Conservation (phyloP, 2,113 vertebrate species). For the Paracanthobrama guichenoti region DNA sequence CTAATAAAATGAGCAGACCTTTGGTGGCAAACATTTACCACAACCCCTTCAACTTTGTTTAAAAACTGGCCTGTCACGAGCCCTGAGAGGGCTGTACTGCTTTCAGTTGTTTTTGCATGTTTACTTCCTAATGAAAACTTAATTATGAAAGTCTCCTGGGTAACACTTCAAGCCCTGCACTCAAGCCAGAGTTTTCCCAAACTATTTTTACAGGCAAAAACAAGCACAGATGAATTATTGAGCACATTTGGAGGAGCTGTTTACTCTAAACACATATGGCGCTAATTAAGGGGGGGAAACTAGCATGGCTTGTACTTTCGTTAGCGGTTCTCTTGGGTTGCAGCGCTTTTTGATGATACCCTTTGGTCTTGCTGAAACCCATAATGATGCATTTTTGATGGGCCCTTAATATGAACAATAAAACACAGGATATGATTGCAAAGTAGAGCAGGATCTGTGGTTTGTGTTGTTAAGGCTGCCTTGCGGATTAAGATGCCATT, state of each 20-base stretch:
- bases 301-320: slow-evolving; percentile 49
- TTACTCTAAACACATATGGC: slow-evolving; percentile 66
- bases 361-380: slow-evolving; percentile 60
- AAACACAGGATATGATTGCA: slow-evolving; percentile 32
- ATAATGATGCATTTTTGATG: slow-evolving; percentile 57
- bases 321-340: slow-evolving; percentile 53
- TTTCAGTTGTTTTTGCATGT: slow-evolving; percentile 57
- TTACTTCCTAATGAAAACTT: slow-evolving; percentile 64
- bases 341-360: slow-evolving; percentile 60
- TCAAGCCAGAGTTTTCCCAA: slow-evolving; percentile 52
- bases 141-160: slow-evolving; percentile 63
- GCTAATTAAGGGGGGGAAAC: slow-evolving; percentile 65
- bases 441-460: slow-evolving; percentile 49
- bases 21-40: slow-evolving; percentile 40
- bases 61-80: slow-evolving; percentile 48
- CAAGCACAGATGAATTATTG: slow-evolving; percentile 67
- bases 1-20: background rate
- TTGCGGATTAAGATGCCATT: slow-evolving; percentile 46
- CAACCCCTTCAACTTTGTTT: slow-evolving; percentile 60
- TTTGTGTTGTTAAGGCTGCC: slow-evolving; percentile 48
- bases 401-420: slow-evolving; percentile 48
- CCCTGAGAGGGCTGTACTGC: slow-evolving; percentile 40
- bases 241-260: slow-evolving; percentile 63
- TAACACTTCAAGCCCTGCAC: slow-evolving; percentile 40
- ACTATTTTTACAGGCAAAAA: slow-evolving; percentile 54